phyloP scores from a whole-genome alignment of 2,888 invertebrate species.

The Chloromyia formosa region DNA sequence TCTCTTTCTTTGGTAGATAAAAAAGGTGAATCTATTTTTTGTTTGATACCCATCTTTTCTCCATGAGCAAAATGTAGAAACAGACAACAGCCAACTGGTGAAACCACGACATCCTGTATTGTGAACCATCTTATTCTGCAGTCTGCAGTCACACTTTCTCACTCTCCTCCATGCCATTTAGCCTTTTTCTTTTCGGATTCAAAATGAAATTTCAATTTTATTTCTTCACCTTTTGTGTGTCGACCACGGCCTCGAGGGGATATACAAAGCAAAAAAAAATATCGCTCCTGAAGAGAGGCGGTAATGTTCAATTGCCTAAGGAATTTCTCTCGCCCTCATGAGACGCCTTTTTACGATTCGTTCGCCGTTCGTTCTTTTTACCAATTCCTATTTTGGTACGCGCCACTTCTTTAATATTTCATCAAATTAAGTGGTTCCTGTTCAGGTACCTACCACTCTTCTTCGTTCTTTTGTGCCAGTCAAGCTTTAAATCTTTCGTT shows the following conservation, averaged over 20 bases:
- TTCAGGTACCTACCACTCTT: not conserved
- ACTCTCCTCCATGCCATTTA: not conserved
- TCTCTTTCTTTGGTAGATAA: slow-evolving; percentile 2
- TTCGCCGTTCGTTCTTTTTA: not conserved
- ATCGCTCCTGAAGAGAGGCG: not conserved
- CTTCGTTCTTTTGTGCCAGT: slow-evolving; percentile 9
- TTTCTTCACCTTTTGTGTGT: slow-evolving; percentile 43
- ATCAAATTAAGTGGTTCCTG: slow-evolving; percentile 37
- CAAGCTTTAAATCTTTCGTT: slow-evolving; percentile 36
- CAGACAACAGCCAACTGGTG: not conserved
- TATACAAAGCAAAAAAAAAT: not conserved
- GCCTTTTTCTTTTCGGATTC: slow-evolving; percentile 29
- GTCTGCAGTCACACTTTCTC: not conserved
- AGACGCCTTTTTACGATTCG: not conserved
- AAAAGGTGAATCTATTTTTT: slow-evolving; percentile 5
- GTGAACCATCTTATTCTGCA: slow-evolving; percentile 4
- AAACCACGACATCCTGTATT: not conserved
- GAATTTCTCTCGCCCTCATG: slow-evolving; percentile 18
- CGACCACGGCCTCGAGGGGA: slow-evolving; percentile 18
- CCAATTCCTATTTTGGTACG: not conserved
- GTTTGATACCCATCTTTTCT: slow-evolving; percentile 1
- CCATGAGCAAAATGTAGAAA: not conserved
- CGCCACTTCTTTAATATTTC: slow-evolving; percentile 33
- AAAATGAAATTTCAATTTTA: slow-evolving; percentile 44
- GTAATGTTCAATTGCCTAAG: slow-evolving; percentile 31